These are phyloP conservation scores for Drosophila sulfurigaster DNA, from an alignment of 1,140 invertebrate genomes.

Conservation along the genomic window DNA sequence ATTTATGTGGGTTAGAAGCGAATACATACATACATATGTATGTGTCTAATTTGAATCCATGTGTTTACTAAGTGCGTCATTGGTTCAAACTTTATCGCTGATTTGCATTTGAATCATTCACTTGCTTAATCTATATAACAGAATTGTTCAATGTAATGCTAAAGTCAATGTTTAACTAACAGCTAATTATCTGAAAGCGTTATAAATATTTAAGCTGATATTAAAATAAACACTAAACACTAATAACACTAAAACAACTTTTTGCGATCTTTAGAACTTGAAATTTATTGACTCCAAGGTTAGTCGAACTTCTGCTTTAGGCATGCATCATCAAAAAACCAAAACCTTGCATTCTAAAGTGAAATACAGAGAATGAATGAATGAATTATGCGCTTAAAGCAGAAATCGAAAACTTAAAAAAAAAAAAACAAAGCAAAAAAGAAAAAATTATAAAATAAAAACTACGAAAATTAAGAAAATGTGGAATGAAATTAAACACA, in stretches of 20 bases:
- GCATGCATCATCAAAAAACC: neutral
- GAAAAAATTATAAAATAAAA: too few relatives aligned
- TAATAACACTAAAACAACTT: too few relatives aligned
- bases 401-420: too few relatives aligned
- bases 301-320: neutral
- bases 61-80: slow-evolving; percentile 56
- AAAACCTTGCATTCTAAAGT: neutral
- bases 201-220: too few relatives aligned
- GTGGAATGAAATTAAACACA: too few relatives aligned
- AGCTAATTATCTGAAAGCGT: too few relatives aligned
- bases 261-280: too few relatives aligned
- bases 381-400: too few relatives aligned
- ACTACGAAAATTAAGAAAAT: too few relatives aligned
- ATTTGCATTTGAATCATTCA: slow-evolving; percentile 23
- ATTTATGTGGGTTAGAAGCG: slow-evolving; percentile 63
- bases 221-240: too few relatives aligned
- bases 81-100: slow-evolving; percentile 19
- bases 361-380: too few relatives aligned
- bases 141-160: neutral
- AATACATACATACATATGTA: neutral
- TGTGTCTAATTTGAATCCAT: neutral
- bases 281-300: neutral
- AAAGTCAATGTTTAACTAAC: neutral
- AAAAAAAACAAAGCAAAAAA: too few relatives aligned
- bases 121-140: neutral